A percentile compares a stretch with the other conserved stretches of the same genome.
Evolutionary conservation across 37 sponge, comb jelly and placozoan species (phyloP).

Genomic region (Chondrosia reniformis): DNA sequence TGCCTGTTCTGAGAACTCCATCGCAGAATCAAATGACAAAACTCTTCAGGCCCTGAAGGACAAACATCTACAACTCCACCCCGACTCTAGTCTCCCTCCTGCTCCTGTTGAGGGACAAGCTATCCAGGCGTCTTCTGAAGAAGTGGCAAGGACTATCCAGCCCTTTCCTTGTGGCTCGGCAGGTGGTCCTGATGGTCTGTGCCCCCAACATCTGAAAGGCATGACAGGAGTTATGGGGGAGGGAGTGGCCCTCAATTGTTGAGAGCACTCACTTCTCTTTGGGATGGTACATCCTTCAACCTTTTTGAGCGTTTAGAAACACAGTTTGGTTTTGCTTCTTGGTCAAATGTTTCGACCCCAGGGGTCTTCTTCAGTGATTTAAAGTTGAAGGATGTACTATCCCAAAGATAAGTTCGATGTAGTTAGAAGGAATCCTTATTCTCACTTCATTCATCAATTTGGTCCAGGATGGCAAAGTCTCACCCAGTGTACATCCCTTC

Average conservation of each 20-base stretch:
- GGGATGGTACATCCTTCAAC: too few species aligned
- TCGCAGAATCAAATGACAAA: background rate
- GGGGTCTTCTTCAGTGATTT: too few species aligned
- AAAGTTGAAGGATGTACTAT: too few species aligned
- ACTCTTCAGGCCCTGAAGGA: background rate
- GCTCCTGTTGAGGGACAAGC: background rate
- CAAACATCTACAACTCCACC: background rate
- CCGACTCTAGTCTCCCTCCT: background rate
- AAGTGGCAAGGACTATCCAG: background rate
- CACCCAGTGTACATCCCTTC: background rate
- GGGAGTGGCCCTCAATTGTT: too few species aligned
- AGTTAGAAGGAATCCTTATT: too few species aligned
- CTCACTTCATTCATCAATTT: background rate
- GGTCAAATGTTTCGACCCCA: too few species aligned
- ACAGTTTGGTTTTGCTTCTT: too few species aligned
- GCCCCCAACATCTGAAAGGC: background rate
- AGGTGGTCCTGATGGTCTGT: background rate
- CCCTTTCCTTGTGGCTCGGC: background rate
- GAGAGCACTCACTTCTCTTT: too few species aligned
- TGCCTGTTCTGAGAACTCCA: background rate
- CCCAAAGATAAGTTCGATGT: too few species aligned
- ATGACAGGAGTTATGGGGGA: too few species aligned
- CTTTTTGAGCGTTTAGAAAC: too few species aligned
- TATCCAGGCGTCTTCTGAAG: background rate
- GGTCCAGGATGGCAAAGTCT: background rate